phyloP scores from a whole-genome alignment of 1,140 invertebrate genomes.

The Brachionus calyciflorus region DNA sequence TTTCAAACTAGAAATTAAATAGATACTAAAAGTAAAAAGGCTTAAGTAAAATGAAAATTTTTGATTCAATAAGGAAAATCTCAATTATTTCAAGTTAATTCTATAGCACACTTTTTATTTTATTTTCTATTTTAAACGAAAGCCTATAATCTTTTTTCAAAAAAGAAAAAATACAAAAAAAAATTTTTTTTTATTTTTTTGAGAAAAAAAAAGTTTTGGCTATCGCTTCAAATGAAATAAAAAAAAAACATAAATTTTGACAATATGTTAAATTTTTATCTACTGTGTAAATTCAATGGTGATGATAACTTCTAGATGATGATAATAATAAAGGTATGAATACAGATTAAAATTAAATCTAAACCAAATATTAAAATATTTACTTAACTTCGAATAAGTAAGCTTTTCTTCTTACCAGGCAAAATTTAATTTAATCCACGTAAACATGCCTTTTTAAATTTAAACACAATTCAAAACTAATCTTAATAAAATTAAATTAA shows the following conservation, averaged over 20 bases:
- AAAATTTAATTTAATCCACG: constrained; percentile 9
- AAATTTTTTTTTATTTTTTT: constrained; percentile 4
- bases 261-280: constrained; percentile 24
- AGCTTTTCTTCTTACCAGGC: constrained; percentile 17
- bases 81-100: constrained; percentile 42
- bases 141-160: constrained; percentile 30
- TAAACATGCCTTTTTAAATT: constrained; percentile 29
- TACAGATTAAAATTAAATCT: neutral
- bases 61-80: neutral
- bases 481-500: neutral
- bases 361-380: neutral
- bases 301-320: constrained; percentile 5
- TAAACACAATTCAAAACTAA: no score
- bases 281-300: constrained; percentile 38
- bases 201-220: neutral
- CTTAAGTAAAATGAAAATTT: no score
- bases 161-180: no score
- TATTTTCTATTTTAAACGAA: neutral
- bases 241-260: constrained; percentile 1
- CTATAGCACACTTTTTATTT: constrained; percentile 31
- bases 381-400: no score
- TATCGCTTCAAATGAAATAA: neutral
- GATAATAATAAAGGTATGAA: neutral
- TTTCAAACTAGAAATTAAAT: no score
- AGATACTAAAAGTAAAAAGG: no score